Evolutionary conservation across 2,797 vertebrate species (phyloP).

Genomic region (Rhinogobio ventralis): DNA sequence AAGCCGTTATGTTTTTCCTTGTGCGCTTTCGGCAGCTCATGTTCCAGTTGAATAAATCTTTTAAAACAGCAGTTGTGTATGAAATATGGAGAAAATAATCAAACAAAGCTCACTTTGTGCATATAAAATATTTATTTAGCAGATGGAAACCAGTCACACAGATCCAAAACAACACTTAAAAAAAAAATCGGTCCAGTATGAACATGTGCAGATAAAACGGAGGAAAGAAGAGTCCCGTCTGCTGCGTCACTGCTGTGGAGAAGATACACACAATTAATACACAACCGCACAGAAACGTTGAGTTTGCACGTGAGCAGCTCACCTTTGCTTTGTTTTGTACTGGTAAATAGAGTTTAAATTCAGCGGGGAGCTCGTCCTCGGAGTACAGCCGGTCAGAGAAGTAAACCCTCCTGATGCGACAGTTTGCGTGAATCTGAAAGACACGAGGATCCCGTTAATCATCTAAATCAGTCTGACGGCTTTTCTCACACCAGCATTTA

Average conservation of each 20-base stretch:
- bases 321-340: slow-evolving; percentile 98
- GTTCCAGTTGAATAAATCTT: slow-evolving; percentile 52
- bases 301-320: slow-evolving; percentile 43
- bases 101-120: slow-evolving; percentile 14
- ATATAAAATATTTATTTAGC: slow-evolving; percentile 72
- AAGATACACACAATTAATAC: slow-evolving; percentile 46
- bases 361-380: slow-evolving; percentile 95
- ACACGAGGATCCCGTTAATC: neutral
- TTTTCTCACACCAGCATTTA: neutral
- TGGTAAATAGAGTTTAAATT: slow-evolving; percentile 96
- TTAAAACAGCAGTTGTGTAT: neutral
- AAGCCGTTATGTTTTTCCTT: neutral
- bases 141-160: slow-evolving; percentile 61
- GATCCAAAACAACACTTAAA: slow-evolving; percentile 58
- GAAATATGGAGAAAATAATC: neutral
- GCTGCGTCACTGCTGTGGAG: slow-evolving; percentile 66
- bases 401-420: slow-evolving; percentile 94
- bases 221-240: slow-evolving; percentile 7
- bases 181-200: slow-evolving; percentile 46
- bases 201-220: slow-evolving; percentile 49
- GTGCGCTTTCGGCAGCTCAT: slow-evolving; percentile 44
- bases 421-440: slow-evolving; percentile 95
- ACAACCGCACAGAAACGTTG: rapidly evolving
- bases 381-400: slow-evolving; percentile 98
- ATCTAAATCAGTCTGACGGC: neutral